Base-by-base conservation (phyloP, 2,888 invertebrate species). In the Epistrophella euchroma region DNA sequence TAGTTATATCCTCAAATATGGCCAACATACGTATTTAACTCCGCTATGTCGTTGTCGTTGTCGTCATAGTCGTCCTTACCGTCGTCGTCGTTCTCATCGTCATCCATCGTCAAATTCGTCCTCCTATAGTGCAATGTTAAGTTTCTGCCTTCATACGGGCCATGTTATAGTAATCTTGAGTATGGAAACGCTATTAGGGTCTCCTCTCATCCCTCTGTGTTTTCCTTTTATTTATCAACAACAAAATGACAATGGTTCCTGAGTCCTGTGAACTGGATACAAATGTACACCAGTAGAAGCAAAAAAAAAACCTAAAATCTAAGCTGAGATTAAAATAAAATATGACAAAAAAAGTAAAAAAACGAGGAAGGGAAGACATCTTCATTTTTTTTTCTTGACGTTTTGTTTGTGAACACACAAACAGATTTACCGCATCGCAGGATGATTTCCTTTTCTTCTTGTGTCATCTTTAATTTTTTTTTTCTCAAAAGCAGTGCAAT, bases 371-470 rank as follows among this genome's bases (percentile, higher is more conserved):
- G 85, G 70, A 81, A 85, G 78, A 64, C 58, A 78, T 82, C 77
- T 82, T 50, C 45, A 58, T 58, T 43, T 37, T 58, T 45, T 58
- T 58, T 40, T 28, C 71, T 50, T 71, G 32, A 73, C 40, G 40
- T 79, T 83, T 79, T 79, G 70, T 84, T 86, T 82, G 82, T 58
- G 56, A 64, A 70, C 64, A 86, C 74, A 86, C 60, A 86, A 71
- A 86, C 60, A 82, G 86, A 86, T 86, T 86, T 86, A 86, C 86
- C 86, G 82, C 86, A 86, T 86, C 82, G 75, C 71, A 86, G 76
- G 82, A 82, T 86, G 73, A 70, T 82, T 76, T 86, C 76, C 73
- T 86, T 82, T 86, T 77, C 77, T 78, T 78, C 45, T 77, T 78
- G 68, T 75, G 47, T 68, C 76, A 73, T 85, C 45, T 71, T 47